These are phyloP conservation scores for Chiridota heheva DNA, from an alignment of 35 echinoderm and acorn worm genomes.

Conservation along the genomic window DNA sequence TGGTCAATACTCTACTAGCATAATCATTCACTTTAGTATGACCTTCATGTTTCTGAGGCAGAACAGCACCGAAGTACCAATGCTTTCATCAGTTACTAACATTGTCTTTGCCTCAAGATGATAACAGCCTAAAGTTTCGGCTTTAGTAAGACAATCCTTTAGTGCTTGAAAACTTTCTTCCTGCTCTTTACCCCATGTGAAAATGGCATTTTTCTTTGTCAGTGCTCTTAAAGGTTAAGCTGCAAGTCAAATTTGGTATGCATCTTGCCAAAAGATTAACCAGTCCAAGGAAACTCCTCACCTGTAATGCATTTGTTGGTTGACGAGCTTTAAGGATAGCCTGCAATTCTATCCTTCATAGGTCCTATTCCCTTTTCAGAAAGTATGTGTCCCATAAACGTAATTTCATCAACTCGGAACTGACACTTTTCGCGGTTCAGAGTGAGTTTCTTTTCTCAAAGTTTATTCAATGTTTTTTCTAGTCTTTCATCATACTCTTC, in stretches of 20 bases:
- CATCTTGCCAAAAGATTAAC: slow-evolving; percentile 57
- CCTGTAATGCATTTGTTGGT: slow-evolving; percentile 42
- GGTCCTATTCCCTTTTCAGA: slow-evolving; percentile 55
- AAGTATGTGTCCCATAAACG: slow-evolving; percentile 64
- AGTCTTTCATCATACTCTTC: slow-evolving; percentile 60
- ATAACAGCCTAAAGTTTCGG: slow-evolving; percentile 50
- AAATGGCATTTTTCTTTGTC: slow-evolving; percentile 37
- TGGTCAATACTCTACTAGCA: slow-evolving; percentile 45
- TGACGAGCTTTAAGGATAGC: slow-evolving; percentile 28
- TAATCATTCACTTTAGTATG: slow-evolving; percentile 59
- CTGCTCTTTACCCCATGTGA: slow-evolving; percentile 45
- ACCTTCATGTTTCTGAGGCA: slow-evolving; percentile 47
- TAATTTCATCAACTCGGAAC: slow-evolving; percentile 44
- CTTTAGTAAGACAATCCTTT: slow-evolving; percentile 51
- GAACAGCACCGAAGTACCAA: slow-evolving; percentile 47
- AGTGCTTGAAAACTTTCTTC: slow-evolving; percentile 29
- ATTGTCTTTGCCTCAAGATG: slow-evolving; percentile 44
- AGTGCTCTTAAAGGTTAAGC: slow-evolving; percentile 56
- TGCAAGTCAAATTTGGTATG: slow-evolving; percentile 67
- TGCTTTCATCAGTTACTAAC: slow-evolving; percentile 59
- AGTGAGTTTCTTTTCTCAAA: slow-evolving; percentile 57
- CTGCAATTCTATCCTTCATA: slow-evolving; percentile 41
- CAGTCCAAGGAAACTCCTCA: slow-evolving; percentile 72
- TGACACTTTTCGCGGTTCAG: slow-evolving; percentile 59
- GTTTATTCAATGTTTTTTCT: slow-evolving; percentile 14